Conservation (phyloP, 2,888 invertebrate species). For the Melinaea marsaeus region DNA sequence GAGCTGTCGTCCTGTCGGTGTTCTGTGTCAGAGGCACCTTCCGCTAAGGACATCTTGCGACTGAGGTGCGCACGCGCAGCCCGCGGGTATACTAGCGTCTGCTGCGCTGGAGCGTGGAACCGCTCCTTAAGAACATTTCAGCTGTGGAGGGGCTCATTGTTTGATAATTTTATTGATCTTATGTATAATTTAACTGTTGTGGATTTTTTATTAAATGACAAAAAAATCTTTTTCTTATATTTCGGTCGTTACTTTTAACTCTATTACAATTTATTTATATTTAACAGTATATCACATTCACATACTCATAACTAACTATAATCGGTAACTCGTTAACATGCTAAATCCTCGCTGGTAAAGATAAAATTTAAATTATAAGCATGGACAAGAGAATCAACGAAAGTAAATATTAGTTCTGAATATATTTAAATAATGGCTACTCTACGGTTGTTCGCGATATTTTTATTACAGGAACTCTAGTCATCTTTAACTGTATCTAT, state of each 20-base stretch:
- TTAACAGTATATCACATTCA: no score
- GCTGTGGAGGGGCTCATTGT: slow-evolving; percentile 42
- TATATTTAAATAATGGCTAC: slow-evolving; percentile 17
- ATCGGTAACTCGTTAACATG: no score
- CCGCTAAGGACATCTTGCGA: slow-evolving; percentile 71
- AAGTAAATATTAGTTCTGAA: slow-evolving; percentile 2
- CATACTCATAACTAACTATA: no score
- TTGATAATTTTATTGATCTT: slow-evolving; percentile 21
- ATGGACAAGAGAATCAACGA: slow-evolving; percentile 1
- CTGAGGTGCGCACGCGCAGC: slow-evolving; percentile 49
- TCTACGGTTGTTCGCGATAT: slow-evolving; percentile 28
- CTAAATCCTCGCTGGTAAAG: no score
- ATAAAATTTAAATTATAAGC: not conserved
- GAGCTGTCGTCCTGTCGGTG: slow-evolving; percentile 40
- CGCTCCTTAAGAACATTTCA: slow-evolving; percentile 46
- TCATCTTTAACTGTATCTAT: slow-evolving; percentile 20
- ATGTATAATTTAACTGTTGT: slow-evolving; percentile 3
- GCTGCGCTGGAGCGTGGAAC: slow-evolving; percentile 56
- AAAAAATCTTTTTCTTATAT: no score
- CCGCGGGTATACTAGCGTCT: slow-evolving; percentile 56
- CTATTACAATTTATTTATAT: no score
- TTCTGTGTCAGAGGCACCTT: slow-evolving; percentile 68
- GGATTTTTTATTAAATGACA: not conserved
- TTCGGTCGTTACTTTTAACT: no score
- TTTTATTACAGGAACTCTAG: slow-evolving; percentile 39